phyloP scores from a whole-genome alignment of 2,888 invertebrate genomes.

The Philereme vetulata region DNA sequence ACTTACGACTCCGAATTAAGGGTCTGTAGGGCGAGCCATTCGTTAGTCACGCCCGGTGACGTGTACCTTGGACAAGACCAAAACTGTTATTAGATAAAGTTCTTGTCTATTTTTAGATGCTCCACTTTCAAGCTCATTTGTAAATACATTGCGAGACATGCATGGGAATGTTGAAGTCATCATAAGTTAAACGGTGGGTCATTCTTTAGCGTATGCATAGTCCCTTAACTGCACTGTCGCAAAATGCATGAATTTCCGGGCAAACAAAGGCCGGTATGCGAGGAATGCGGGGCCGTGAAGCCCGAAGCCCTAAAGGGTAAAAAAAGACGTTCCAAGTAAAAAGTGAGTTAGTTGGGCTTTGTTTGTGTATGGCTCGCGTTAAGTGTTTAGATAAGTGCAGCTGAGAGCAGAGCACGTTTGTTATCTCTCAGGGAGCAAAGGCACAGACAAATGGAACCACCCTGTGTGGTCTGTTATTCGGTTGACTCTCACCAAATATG shows the following conservation, averaged over 20 bases:
- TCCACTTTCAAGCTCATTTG: conserved; percentile 43
- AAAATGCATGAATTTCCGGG: conserved; percentile 76
- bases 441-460: conserved; percentile 77
- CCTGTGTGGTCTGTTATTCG: conserved; percentile 80
- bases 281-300: conserved; percentile 65
- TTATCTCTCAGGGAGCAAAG: conserved; percentile 75
- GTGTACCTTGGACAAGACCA: conserved; percentile 84
- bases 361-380: conserved; percentile 79
- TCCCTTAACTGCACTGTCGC: conserved; percentile 68
- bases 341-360: conserved; percentile 79
- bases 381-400: conserved; percentile 83
- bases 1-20: conserved; percentile 83
- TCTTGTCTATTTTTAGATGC: conserved; percentile 65
- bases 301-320: conserved; percentile 70
- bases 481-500: conserved; percentile 69
- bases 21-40: conserved; percentile 84
- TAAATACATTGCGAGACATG: conserved; percentile 31
- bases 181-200: conserved; percentile 64
- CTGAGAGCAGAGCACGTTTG: conserved; percentile 76
- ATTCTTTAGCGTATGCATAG: conserved; percentile 61
- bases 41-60: conserved; percentile 83
- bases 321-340: conserved; percentile 77
- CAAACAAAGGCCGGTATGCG: conserved; percentile 75
- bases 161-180: conserved; percentile 38
- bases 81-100: conserved; percentile 81